These are phyloP conservation scores for Stegostoma tigrinum DNA, from an alignment of 2,113 vertebrate genomes.

Conservation along the genomic window DNA sequence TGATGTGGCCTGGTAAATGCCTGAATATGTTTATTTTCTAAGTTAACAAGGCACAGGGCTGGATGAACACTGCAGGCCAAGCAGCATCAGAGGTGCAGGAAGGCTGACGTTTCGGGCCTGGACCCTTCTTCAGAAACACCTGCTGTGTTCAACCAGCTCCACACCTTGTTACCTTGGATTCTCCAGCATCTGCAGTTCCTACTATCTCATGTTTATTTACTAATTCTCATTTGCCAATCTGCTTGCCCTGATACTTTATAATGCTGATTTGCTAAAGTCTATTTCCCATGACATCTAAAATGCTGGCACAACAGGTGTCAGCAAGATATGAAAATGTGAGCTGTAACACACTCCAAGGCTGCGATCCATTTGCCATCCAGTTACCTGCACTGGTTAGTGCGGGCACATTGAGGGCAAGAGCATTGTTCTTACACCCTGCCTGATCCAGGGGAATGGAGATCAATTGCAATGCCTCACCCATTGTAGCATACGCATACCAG, in stretches of 20 bases:
- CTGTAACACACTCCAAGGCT: background rate
- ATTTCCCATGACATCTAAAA: background rate
- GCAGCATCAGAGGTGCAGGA: no score
- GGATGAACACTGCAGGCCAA: no score
- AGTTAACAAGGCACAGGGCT: no score
- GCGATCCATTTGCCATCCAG: no score
- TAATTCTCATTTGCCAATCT: background rate
- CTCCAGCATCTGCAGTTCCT: no score
- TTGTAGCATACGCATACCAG: background rate
- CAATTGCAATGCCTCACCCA: background rate
- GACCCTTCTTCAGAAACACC: no score
- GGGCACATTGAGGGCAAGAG: background rate
- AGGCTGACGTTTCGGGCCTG: no score
- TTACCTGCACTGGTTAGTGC: no score
- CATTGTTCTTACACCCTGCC: constrained; percentile 36
- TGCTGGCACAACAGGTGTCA: background rate
- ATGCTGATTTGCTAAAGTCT: background rate
- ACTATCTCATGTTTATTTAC: background rate
- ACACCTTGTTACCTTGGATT: no score
- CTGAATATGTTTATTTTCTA: background rate
- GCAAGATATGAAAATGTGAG: background rate
- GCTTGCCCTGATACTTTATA: background rate
- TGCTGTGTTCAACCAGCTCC: no score
- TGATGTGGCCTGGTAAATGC: background rate
- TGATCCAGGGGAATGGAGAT: background rate